Conservation (phyloP, 2,797 vertebrate genomes). For the Myoxocephalus aenaeus region DNA sequence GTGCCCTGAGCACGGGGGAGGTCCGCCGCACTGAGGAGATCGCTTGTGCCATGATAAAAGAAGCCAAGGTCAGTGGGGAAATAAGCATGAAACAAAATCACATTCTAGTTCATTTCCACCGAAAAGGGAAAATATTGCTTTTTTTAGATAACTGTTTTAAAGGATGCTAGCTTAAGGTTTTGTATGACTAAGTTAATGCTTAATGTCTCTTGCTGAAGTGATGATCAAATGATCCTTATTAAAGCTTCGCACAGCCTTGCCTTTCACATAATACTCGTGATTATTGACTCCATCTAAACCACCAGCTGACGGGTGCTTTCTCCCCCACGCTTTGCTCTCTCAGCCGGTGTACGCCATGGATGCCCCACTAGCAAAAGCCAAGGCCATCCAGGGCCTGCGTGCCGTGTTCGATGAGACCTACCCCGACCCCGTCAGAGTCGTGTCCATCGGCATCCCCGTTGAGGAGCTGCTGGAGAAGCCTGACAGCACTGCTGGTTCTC, state of each 20-base stretch:
- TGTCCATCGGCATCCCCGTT: conserved; percentile 93
- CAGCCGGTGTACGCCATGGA: conserved; percentile 93
- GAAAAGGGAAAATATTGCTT: not conserved
- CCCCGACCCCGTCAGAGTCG: conserved; percentile 95
- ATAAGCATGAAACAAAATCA: too few species aligned
- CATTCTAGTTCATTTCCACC: not conserved
- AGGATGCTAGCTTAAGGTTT: not conserved
- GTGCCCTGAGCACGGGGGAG: conserved; percentile 91
- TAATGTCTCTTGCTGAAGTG: not conserved
- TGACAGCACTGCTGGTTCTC: conserved; percentile 88
- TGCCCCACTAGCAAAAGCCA: conserved; percentile 90
- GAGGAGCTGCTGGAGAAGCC: conserved; percentile 92
- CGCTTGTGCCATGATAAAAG: conserved; percentile 88
- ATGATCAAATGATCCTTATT: not conserved
- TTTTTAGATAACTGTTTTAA: not conserved
- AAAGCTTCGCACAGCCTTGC: not conserved
- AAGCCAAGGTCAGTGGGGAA: conserved; percentile 87
- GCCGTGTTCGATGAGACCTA: conserved; percentile 99
- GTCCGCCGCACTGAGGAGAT: conserved; percentile 91
- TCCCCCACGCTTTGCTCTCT: not conserved
- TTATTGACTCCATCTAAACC: not conserved
- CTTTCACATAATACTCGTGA: not conserved
- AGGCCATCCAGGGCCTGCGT: conserved; percentile 96
- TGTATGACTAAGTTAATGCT: not conserved
- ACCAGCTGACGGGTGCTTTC: not conserved